Conservation (phyloP, 1,140 invertebrate species). For the Papilio xuthus region DNA sequence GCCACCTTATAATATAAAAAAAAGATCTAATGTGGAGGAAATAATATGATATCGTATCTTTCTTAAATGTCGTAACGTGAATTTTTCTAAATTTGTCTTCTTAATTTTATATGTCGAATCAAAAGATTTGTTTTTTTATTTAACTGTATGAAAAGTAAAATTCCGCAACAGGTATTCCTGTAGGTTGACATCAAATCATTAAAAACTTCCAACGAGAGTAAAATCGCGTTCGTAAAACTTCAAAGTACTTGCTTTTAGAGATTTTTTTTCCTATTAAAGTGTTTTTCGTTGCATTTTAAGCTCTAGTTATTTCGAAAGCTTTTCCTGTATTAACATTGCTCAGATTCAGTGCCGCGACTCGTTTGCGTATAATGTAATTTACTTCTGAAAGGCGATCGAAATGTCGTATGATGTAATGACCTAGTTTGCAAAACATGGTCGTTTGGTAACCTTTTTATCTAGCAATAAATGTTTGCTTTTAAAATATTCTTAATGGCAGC, state of each 20-base stretch:
- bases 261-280: slow-evolving; percentile 34
- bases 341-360: slow-evolving; percentile 24
- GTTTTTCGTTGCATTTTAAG: slow-evolving; percentile 36
- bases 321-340: slow-evolving; percentile 32
- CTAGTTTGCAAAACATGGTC: slow-evolving; percentile 18
- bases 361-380: slow-evolving; percentile 35
- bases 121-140: not conserved
- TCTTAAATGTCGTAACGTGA: too few relatives aligned
- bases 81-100: too few relatives aligned
- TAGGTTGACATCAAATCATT: slow-evolving; percentile 35
- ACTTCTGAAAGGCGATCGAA: slow-evolving; percentile 31
- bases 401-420: slow-evolving; percentile 23
- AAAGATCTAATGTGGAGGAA: too few relatives aligned
- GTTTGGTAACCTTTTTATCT: not conserved
- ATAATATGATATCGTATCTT: too few relatives aligned
- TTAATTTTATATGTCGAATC: not conserved
- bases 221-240: slow-evolving; percentile 20
- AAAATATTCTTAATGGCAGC: too few relatives aligned
- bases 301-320: slow-evolving; percentile 35
- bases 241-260: slow-evolving; percentile 34
- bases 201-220: slow-evolving; percentile 31
- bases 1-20: too few relatives aligned
- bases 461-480: not conserved
- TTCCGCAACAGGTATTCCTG: slow-evolving; percentile 26
- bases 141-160: not conserved